phyloP scores from a whole-genome alignment of 2,113 vertebrate genomes.

The Gorsachius goisagi region DNA sequence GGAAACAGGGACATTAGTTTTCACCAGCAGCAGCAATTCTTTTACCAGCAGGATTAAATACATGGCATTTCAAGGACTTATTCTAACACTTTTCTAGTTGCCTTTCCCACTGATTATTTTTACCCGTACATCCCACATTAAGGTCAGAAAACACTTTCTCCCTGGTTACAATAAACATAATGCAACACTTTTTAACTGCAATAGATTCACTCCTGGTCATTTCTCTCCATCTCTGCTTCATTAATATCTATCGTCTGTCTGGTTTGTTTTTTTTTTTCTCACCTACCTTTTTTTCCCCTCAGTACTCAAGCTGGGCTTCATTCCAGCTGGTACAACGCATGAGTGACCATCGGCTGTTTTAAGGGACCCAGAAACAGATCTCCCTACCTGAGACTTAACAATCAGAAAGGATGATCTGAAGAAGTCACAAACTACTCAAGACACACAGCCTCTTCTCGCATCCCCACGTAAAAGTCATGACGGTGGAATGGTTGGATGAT shows the following conservation, averaged over 20 bases:
- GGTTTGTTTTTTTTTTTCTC: neutral
- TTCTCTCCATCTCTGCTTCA: neutral
- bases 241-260: neutral
- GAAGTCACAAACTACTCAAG: neutral
- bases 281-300: neutral
- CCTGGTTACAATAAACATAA: neutral
- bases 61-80: neutral
- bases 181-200: neutral
- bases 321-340: neutral
- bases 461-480: neutral
- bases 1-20: neutral
- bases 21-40: neutral
- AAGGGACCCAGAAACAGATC: neutral
- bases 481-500: neutral
- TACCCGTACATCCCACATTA: neutral
- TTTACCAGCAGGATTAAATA: neutral
- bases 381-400: neutral
- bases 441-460: neutral
- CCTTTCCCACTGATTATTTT: neutral
- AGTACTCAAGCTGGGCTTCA: neutral
- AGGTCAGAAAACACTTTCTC: neutral
- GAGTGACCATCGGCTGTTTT: neutral
- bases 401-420: neutral
- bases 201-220: neutral
- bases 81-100: neutral